Evolutionary conservation across 2,113 vertebrate species (phyloP).

Genomic region (Natator depressus): DNA sequence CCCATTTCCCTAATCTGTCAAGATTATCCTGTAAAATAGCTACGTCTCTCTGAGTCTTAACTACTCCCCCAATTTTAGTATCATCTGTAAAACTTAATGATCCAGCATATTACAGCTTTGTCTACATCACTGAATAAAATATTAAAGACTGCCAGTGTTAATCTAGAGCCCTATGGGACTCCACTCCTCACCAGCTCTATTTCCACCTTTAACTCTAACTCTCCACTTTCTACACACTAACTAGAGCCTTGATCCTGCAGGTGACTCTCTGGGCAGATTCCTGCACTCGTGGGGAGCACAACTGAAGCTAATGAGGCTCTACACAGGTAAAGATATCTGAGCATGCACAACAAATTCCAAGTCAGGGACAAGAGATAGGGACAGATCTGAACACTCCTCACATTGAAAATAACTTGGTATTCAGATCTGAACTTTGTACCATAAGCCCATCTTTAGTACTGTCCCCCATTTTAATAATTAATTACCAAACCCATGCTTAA

Average conservation of each 20-base stretch:
- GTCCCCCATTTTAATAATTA: neutral
- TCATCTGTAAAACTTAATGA: slow-evolving; percentile 69
- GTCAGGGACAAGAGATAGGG: neutral
- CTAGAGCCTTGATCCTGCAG: neutral
- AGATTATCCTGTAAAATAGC: slow-evolving; percentile 45
- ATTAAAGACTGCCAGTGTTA: slow-evolving; percentile 52
- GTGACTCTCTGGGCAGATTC: neutral
- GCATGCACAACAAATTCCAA: neutral
- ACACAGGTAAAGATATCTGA: neutral
- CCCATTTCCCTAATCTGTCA: slow-evolving; percentile 48
- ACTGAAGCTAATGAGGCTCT: neutral
- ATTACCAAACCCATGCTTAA: neutral
- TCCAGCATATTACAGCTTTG: slow-evolving; percentile 54
- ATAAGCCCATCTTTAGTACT: neutral
- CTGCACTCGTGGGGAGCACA: neutral
- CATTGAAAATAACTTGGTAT: neutral
- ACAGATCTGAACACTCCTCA: neutral
- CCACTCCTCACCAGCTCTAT: neutral
- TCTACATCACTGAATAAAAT: slow-evolving; percentile 63
- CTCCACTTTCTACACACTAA: neutral
- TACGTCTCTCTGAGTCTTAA: slow-evolving; percentile 47
- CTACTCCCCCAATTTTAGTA: slow-evolving; percentile 59
- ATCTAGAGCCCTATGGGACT: slow-evolving; percentile 4
- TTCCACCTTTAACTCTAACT: neutral
- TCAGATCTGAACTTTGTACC: neutral